phyloP scores from a whole-genome alignment of 1,140 invertebrate species.

The Choristoneura fumiferana region DNA sequence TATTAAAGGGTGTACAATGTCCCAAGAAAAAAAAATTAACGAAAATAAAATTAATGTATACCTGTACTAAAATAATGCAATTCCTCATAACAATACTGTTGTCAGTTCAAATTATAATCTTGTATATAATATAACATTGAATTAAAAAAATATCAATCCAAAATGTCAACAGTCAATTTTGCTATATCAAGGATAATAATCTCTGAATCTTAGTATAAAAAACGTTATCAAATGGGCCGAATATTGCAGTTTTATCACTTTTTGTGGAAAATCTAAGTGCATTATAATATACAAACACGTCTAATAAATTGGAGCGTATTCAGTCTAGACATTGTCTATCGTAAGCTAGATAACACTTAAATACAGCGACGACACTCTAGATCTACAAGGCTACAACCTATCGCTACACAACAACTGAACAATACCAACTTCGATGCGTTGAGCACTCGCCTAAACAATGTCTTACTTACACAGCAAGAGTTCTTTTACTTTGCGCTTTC shows the following conservation, averaged over 20 bases:
- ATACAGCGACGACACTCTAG: slow-evolving; percentile 52
- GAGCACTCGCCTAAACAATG: slow-evolving; percentile 20
- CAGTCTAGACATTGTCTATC: slow-evolving; percentile 73
- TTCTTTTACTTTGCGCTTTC: no score
- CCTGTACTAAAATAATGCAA: slow-evolving; percentile 26
- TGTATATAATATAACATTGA: no score
- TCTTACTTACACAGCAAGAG: no score
- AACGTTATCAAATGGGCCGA: slow-evolving; percentile 51
- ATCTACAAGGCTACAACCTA: slow-evolving; percentile 60
- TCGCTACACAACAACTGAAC: slow-evolving; percentile 51
- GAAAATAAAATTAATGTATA: slow-evolving; percentile 15
- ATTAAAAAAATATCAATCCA: slow-evolving; percentile 21
- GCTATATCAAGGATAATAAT: slow-evolving; percentile 40
- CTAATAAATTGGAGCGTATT: slow-evolving; percentile 60
- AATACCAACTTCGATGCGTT: slow-evolving; percentile 40
- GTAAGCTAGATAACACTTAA: slow-evolving; percentile 55
- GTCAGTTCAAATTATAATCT: background rate
- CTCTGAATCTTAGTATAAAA: slow-evolving; percentile 52
- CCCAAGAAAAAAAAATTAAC: background rate
- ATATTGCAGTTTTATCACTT: slow-evolving; percentile 46
- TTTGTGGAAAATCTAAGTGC: slow-evolving; percentile 57
- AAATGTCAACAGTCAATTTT: slow-evolving; percentile 37
- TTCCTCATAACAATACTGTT: background rate
- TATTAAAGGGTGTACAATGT: slow-evolving; percentile 1
- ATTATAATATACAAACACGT: slow-evolving; percentile 49